Percentiles rank a stretch among this genome's conserved stretches.
Conservation (phyloP, 1,140 invertebrate species). For the Muscidifurax raptorellus region DNA sequence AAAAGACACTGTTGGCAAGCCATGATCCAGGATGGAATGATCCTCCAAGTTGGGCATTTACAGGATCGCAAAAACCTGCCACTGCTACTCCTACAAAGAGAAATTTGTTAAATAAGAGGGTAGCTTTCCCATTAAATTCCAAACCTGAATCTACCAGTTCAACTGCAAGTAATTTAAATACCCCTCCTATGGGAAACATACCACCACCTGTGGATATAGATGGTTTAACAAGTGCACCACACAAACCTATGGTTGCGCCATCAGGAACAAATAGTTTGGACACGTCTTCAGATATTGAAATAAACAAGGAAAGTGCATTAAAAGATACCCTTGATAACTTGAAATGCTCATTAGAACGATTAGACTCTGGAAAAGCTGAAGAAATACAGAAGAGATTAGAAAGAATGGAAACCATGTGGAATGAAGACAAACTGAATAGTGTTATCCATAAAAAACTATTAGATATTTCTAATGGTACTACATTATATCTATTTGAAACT, state of each 20-base stretch:
- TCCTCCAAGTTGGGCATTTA: slow-evolving; percentile 73
- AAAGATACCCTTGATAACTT: slow-evolving; percentile 62
- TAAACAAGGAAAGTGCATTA: slow-evolving; percentile 63
- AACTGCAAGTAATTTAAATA: not conserved
- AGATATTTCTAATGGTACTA: slow-evolving; percentile 69
- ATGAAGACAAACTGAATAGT: slow-evolving; percentile 69
- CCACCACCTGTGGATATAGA: slow-evolving; percentile 57
- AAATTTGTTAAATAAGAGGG: slow-evolving; percentile 71
- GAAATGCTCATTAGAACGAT: slow-evolving; percentile 58
- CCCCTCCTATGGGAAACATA: slow-evolving; percentile 49
- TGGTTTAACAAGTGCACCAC: slow-evolving; percentile 60
- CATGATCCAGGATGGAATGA: slow-evolving; percentile 76
- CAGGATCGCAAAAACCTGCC: slow-evolving; percentile 51
- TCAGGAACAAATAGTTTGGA: slow-evolving; percentile 15
- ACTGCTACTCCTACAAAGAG: slow-evolving; percentile 63
- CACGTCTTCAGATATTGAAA: not conserved
- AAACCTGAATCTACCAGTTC: slow-evolving; percentile 36
- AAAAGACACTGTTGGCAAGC: slow-evolving; percentile 64
- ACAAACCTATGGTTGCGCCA: slow-evolving; percentile 58
- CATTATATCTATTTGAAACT: slow-evolving; percentile 5
- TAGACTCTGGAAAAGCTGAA: slow-evolving; percentile 57
- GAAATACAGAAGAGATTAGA: slow-evolving; percentile 71
- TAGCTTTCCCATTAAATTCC: slow-evolving; percentile 72
- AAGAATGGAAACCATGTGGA: slow-evolving; percentile 70
- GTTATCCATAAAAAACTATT: slow-evolving; percentile 65